Evolutionary conservation across 2,888 invertebrate genomes (phyloP).

Genomic region (Zootermopsis nevadensis): DNA sequence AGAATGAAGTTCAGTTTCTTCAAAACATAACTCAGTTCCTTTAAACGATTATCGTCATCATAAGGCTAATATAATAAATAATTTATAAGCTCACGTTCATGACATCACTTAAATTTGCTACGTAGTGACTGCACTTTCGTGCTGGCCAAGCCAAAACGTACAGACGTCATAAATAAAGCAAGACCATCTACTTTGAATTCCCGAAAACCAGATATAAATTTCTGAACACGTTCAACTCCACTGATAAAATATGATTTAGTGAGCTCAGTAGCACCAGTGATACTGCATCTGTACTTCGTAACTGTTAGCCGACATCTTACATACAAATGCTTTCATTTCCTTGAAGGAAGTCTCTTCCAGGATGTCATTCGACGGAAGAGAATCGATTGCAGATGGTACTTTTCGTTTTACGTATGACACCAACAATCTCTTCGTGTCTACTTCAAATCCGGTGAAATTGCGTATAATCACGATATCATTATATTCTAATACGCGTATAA

Average conservation of each 20-base stretch:
- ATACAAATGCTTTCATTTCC: conserved; percentile 16
- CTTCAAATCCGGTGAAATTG: too few relatives aligned
- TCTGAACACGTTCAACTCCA: conserved; percentile 13
- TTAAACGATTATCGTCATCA: background rate
- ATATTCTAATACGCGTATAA: too few relatives aligned
- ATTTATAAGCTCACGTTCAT: background rate
- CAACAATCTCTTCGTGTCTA: too few relatives aligned
- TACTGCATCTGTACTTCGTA: background rate
- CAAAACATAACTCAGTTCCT: background rate
- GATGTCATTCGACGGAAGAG: background rate
- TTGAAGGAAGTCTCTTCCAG: background rate
- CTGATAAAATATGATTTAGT: background rate
- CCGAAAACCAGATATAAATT: background rate
- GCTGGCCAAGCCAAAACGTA: background rate
- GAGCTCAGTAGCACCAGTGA: background rate
- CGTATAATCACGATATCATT: too few relatives aligned
- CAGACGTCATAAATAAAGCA: background rate
- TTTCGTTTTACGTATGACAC: too few relatives aligned
- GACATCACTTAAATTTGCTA: background rate
- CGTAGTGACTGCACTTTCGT: background rate
- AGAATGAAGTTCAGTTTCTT: background rate
- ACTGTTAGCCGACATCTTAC: background rate
- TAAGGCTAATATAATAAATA: background rate
- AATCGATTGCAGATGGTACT: too few relatives aligned
- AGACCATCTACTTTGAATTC: background rate